These are phyloP conservation scores for Pempheris klunzingeri DNA, from an alignment of 2,797 vertebrate species.

Conservation along the genomic window DNA sequence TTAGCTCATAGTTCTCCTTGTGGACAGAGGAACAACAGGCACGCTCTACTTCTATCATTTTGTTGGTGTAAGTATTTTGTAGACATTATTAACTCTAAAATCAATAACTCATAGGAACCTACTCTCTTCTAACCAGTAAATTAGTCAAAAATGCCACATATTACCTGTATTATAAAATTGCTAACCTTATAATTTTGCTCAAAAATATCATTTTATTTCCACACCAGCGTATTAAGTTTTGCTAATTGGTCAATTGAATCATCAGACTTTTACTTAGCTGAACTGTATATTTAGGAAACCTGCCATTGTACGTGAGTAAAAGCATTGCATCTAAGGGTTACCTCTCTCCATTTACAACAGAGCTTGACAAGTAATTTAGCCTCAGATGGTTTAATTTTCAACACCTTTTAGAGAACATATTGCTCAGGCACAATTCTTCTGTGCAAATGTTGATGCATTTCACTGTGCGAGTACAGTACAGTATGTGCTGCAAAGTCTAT, in stretches of 20 bases:
- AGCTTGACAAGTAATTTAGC: neutral
- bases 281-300: too few relatives aligned
- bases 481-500: neutral
- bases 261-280: neutral
- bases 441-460: neutral
- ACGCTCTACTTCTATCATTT: neutral
- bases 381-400: conserved; percentile 16
- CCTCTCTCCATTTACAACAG: neutral
- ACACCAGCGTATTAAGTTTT: neutral
- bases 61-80: neutral
- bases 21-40: conserved; percentile 2
- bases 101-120: neutral
- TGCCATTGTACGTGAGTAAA: too few relatives aligned
- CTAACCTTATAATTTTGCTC: too few relatives aligned
- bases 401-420: neutral
- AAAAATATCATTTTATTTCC: neutral
- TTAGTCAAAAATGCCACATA: neutral
- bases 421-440: neutral
- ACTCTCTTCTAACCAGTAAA: neutral
- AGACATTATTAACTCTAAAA: neutral
- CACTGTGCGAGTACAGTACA: neutral
- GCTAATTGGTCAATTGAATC: neutral
- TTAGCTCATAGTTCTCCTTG: conserved; percentile 12
- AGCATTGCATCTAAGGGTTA: neutral
- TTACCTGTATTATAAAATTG: too few relatives aligned